Percentiles rank a stretch among this genome's conserved stretches.
These are phyloP conservation scores for Lampris incognitus DNA, from an alignment of 2,113 vertebrate species.

Conservation along the genomic window DNA sequence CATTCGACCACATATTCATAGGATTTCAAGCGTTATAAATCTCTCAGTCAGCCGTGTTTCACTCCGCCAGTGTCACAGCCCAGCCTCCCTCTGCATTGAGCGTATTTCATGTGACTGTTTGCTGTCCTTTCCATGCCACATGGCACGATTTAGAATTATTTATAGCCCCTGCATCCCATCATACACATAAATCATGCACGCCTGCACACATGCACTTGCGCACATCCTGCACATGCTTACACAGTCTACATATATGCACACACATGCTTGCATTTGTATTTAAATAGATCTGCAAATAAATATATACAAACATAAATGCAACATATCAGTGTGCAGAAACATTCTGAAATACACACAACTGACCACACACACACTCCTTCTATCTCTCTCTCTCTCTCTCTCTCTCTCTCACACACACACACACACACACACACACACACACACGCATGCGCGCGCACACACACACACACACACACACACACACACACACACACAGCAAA, in stretches of 20 bases:
- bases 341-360: no score
- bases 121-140: conserved; percentile 35
- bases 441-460: background rate
- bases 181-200: conserved; percentile 23
- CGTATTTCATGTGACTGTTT: conserved; percentile 34
- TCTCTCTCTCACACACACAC: no score
- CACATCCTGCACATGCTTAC: background rate
- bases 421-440: background rate
- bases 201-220: background rate
- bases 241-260: background rate
- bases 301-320: background rate
- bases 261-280: background rate
- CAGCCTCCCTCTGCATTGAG: conserved; percentile 30
- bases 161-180: conserved; percentile 25
- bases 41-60: conserved; percentile 35
- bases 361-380: no score
- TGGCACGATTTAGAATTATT: conserved; percentile 44
- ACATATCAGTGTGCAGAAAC: no score
- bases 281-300: background rate
- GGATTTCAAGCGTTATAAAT: conserved; percentile 42
- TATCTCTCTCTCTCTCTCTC: no score
- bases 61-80: conserved; percentile 22
- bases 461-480: background rate
- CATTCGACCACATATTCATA: conserved; percentile 12
- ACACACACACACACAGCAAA: background rate